A percentile compares a stretch with the other conserved stretches of the same genome.
Conservation (phyloP, 2,797 vertebrate species). For the Pteronotus mesoamericanus region DNA sequence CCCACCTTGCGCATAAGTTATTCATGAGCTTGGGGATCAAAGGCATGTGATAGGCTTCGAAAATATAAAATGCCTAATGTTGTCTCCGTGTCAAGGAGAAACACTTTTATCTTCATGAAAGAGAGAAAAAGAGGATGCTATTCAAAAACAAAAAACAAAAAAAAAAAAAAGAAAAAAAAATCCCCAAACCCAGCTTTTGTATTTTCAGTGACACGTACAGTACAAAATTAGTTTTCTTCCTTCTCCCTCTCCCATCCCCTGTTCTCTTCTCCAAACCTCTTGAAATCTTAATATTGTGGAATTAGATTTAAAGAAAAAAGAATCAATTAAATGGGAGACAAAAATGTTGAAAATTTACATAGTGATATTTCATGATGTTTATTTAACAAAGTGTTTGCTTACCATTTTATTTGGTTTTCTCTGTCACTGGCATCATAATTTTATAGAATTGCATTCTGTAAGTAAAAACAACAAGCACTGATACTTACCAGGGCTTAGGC, state of each 20-base stretch:
- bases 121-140: conserved; percentile 49
- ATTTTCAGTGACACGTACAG: conserved; percentile 24
- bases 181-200: conserved; percentile 7
- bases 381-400: background rate
- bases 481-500: background rate
- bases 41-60: conserved; percentile 37
- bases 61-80: conserved; percentile 64
- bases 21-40: conserved; percentile 64
- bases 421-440: background rate
- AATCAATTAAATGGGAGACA: background rate
- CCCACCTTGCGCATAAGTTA: conserved; percentile 25
- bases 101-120: conserved; percentile 70
- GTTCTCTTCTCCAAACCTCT: background rate
- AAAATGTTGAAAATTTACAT: background rate
- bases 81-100: conserved; percentile 63
- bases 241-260: background rate
- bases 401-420: conserved; percentile 1
- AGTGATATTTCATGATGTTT: background rate
- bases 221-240: conserved; percentile 42
- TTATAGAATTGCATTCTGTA: background rate
- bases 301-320: background rate
- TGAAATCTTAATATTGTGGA: background rate
- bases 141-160: background rate
- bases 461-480: background rate
- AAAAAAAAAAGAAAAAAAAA: background rate